Base-by-base conservation (phyloP, 2,888 invertebrate species). In the Xanthia icteritia region DNA sequence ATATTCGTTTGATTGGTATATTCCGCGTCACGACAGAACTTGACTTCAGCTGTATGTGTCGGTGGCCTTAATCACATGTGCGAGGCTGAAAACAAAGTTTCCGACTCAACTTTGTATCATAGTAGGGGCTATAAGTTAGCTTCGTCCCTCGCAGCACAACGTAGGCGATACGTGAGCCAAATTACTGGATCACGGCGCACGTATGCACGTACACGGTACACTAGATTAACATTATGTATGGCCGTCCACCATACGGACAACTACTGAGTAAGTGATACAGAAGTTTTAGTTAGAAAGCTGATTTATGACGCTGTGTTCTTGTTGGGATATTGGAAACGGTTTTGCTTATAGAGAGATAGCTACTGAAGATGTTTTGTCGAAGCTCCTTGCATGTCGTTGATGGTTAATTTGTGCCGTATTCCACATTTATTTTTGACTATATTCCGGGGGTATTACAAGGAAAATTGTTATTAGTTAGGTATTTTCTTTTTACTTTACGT, bases 101-200 rank as follows among this genome's bases (percentile, higher is more conserved):
- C 23, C 9, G 6, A 9, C 13, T 23, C 31, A 31, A 48, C 31
- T 48, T 13, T 6, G 5, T 9, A 36, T 54, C 15, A 17, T 78
- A 56, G 89, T 88, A 86, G 65, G 54, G 66, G 65, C 23, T 0
- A 4, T 3, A 51, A 64, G 69, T 60, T 76, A 70, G 70, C 68
- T 75, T 68, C 56, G 64, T 61, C 61, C 76, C 88, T 90, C 89
- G 89, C 90, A 91, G 69, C 86, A 85, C 89, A 82, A 88, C 89
- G 89, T 84, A 77, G 89, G 90, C 91, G 87, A 82, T 91, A 92
- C 93, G 92, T 92, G 92, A 84, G 90, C 90, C 90, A 91, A 91
- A 91, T 91, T 91, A 90, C 88, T 79, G 79, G 79, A 79, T 86
- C 84, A 78, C 72, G 60, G 60, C 31, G 54, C 75, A 70, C 76